Conservation (phyloP, 2,113 vertebrate genomes). For the Poicephalus meyeri region DNA sequence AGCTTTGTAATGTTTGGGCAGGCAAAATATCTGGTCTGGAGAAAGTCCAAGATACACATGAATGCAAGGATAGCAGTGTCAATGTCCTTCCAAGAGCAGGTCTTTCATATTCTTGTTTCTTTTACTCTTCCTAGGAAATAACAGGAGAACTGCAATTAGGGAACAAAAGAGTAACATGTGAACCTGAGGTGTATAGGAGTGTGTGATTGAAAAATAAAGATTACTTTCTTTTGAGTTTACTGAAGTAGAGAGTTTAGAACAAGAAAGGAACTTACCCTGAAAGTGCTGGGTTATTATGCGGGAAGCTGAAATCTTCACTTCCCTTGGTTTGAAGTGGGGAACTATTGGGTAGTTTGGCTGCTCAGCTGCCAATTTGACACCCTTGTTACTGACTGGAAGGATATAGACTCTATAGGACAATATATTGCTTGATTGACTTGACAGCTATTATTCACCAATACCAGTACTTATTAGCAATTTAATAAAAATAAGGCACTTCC, state of each 20-base stretch:
- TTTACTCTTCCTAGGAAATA: background rate
- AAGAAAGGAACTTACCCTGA: background rate
- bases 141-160: background rate
- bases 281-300: background rate
- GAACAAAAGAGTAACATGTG: background rate
- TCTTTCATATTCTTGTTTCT: background rate
- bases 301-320: background rate
- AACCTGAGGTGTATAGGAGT: background rate
- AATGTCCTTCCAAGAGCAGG: background rate
- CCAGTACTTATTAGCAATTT: background rate
- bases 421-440: background rate
- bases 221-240: background rate
- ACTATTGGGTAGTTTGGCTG: background rate
- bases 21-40: background rate
- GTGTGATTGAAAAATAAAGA: background rate
- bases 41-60: background rate
- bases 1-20: background rate
- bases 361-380: background rate
- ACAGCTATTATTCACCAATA: background rate
- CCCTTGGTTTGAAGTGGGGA: background rate
- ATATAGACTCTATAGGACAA: background rate
- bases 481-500: background rate
- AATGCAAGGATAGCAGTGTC: background rate
- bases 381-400: background rate
- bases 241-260: background rate